Conservation (phyloP, 2,113 vertebrate genomes). For the Psettodes erumei region DNA sequence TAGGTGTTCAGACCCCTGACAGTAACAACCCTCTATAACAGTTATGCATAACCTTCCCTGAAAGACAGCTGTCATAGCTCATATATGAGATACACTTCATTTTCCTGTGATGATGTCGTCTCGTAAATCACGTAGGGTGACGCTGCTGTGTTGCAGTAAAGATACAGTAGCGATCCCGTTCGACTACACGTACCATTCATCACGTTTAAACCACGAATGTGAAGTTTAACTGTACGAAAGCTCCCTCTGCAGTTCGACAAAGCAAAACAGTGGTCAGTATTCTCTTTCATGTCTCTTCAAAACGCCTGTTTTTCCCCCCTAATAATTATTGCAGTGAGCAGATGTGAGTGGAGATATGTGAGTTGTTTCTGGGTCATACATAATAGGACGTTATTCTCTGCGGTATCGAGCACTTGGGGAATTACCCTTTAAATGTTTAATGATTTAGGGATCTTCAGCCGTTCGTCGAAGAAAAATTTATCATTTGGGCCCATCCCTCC, state of each 20-base stretch:
- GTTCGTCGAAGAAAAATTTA: slow-evolving; percentile 39
- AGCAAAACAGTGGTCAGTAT: slow-evolving; percentile 43
- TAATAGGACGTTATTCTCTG: slow-evolving; percentile 57
- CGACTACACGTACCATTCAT: slow-evolving; percentile 36
- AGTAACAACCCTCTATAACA: slow-evolving; percentile 8
- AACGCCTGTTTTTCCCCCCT: slow-evolving; percentile 17
- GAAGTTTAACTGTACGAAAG: neutral
- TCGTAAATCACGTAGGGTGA: neutral
- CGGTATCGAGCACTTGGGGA: slow-evolving; percentile 40
- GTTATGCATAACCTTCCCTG: slow-evolving; percentile 2
- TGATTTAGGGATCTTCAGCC: slow-evolving; percentile 35
- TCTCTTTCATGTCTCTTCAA: slow-evolving; percentile 55
- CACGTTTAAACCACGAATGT: slow-evolving; percentile 18
- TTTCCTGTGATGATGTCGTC: neutral
- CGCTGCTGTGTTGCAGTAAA: too few relatives aligned
- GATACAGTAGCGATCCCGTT: too few relatives aligned
- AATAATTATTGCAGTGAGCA: slow-evolving; percentile 32
- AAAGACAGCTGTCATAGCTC: slow-evolving; percentile 14
- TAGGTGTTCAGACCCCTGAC: too few relatives aligned
- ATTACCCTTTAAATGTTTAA: slow-evolving; percentile 67
- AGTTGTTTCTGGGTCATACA: slow-evolving; percentile 66
- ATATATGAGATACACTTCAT: slow-evolving; percentile 5
- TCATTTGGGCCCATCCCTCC: neutral
- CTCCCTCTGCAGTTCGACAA: slow-evolving; percentile 16
- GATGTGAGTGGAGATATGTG: slow-evolving; percentile 49